phyloP scores from a whole-genome alignment of 2,113 vertebrate genomes.

The Indicator maculatus region DNA sequence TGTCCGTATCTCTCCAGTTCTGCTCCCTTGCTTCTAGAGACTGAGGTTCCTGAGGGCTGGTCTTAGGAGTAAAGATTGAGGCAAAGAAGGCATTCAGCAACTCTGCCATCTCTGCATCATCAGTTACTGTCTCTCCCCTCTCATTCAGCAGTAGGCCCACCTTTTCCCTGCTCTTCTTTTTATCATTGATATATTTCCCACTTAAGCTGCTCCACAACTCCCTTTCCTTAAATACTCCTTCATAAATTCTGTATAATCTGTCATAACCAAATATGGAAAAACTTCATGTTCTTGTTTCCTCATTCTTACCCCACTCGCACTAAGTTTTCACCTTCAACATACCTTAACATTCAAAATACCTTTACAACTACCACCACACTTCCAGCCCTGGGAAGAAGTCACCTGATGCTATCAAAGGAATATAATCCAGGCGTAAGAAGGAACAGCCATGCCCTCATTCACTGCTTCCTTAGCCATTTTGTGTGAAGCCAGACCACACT shows the following conservation, averaged over 20 bases:
- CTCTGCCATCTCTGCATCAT: too few relatives aligned
- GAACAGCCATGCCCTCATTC: background rate
- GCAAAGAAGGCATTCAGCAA: too few relatives aligned
- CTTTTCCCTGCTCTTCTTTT: too few relatives aligned
- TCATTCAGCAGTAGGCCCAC: too few relatives aligned
- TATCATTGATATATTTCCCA: background rate
- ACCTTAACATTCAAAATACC: background rate
- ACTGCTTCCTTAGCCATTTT: background rate
- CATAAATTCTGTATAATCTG: background rate
- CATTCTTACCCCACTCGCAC: rapidly evolving
- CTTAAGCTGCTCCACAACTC: background rate
- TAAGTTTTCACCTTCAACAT: background rate
- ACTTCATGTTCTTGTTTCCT: background rate
- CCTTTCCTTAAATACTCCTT: background rate
- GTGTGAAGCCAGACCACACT: background rate
- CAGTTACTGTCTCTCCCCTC: too few relatives aligned
- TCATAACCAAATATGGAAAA: background rate
- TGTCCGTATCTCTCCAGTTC: too few relatives aligned
- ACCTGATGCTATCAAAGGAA: background rate
- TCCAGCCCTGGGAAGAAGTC: background rate
- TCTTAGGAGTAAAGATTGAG: too few relatives aligned
- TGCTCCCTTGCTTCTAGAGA: too few relatives aligned
- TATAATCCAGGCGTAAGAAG: background rate
- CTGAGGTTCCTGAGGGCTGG: too few relatives aligned
- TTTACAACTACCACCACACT: background rate